phyloP scores from a whole-genome alignment of 1,140 invertebrate genomes.

The Mya arenaria region DNA sequence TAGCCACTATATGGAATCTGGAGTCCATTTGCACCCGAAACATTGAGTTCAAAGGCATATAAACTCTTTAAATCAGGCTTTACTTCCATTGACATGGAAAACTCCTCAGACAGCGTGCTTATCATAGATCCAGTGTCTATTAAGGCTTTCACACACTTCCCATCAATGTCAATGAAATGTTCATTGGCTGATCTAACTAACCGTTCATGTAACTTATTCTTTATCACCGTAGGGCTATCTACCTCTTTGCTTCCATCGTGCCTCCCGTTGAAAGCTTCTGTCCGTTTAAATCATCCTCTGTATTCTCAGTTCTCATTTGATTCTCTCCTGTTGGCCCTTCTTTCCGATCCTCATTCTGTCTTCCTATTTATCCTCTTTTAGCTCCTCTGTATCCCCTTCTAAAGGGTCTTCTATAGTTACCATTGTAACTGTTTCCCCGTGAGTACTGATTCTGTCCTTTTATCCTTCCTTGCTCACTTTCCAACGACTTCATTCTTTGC shows the following conservation, averaged over 20 bases:
- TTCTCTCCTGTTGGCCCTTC: not conserved
- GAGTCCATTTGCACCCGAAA: not conserved
- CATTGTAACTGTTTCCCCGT: not conserved
- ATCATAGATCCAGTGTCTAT: slow-evolving; percentile 30
- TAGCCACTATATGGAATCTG: slow-evolving; percentile 9
- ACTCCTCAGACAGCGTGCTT: not conserved
- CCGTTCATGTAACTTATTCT: not conserved
- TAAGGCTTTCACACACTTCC: not conserved
- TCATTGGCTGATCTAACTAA: not conserved
- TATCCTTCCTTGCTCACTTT: slow-evolving; percentile 16
- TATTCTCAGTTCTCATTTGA: not conserved
- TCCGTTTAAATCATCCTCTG: not conserved
- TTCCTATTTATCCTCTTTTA: not conserved
- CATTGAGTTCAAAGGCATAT: slow-evolving; percentile 7
- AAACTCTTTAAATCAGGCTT: not conserved
- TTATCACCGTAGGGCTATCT: not conserved
- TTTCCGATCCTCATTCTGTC: not conserved
- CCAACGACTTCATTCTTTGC: slow-evolving; percentile 12
- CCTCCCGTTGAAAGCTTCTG: slow-evolving; percentile 4
- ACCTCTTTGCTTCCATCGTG: not conserved
- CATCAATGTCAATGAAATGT: not conserved
- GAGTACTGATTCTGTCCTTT: not conserved
- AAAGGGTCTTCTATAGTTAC: not conserved
- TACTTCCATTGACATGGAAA: not conserved
- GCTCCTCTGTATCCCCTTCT: not conserved